Conservation (phyloP, 2,797 vertebrate species). For the Hyperoplus lanceolatus region DNA sequence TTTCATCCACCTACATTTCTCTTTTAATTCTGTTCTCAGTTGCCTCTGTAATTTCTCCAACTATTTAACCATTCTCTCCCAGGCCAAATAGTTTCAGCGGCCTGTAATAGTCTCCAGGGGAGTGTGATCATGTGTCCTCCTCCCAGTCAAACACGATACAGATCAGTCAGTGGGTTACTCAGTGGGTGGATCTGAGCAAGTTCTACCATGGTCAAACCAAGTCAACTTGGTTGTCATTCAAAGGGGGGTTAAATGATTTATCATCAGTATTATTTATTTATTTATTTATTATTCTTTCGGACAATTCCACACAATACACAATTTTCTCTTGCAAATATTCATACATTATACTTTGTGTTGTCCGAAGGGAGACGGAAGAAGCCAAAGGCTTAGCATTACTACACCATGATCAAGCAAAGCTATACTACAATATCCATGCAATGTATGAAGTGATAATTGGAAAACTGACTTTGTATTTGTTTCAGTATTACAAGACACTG, state of each 20-base stretch:
- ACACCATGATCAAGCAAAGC: background rate
- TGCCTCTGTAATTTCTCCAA: constrained; percentile 46
- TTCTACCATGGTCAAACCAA: constrained; percentile 31
- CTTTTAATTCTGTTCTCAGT: constrained; percentile 40
- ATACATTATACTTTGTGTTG: no score
- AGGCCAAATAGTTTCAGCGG: constrained; percentile 65
- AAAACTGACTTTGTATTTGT: background rate
- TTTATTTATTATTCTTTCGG: no score
- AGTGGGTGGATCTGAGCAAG: constrained; percentile 53
- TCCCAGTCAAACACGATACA: constrained; percentile 56
- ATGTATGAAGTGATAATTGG: background rate
- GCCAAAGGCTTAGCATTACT: background rate
- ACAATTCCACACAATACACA: no score
- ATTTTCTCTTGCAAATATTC: no score
- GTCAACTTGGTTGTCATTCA: constrained; percentile 11
- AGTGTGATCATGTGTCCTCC: constrained; percentile 61
- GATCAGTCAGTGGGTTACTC: constrained; percentile 55
- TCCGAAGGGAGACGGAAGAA: no score
- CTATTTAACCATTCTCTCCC: constrained; percentile 54
- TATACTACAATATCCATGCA: background rate
- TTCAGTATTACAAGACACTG: background rate
- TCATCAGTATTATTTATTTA: background rate
- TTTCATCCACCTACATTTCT: constrained; percentile 23
- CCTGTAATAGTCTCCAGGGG: constrained; percentile 76
- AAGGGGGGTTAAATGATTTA: constrained; percentile 17